phyloP scores from a whole-genome alignment of 2,888 invertebrate species.

The Anagyrus pseudococci region DNA sequence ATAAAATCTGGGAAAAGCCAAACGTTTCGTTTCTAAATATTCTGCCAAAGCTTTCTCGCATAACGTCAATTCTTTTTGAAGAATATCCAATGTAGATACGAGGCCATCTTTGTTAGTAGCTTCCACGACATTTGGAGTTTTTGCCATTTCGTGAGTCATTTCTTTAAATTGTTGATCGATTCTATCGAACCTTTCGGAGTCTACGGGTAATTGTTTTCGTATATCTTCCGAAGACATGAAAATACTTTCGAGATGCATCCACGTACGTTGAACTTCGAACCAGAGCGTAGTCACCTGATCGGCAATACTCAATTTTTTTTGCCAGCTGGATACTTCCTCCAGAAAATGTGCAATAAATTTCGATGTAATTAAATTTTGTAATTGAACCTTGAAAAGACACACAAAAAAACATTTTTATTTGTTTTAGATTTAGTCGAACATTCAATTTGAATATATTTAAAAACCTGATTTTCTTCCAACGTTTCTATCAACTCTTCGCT shows the following conservation, averaged over 20 bases:
- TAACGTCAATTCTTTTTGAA: constrained; percentile 85
- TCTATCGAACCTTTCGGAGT: constrained; percentile 89
- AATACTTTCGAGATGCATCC: constrained; percentile 97
- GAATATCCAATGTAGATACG: constrained; percentile 77
- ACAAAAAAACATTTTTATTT: background rate
- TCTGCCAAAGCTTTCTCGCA: constrained; percentile 97
- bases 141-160: constrained; percentile 78
- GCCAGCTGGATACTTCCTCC: constrained; percentile 94
- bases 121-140: constrained; percentile 86
- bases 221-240: constrained; percentile 99
- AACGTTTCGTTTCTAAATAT: constrained; percentile 93
- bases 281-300: constrained; percentile 92
- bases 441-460: constrained; percentile 9
- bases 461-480: constrained; percentile 94
- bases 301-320: constrained; percentile 87
- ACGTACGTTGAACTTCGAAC: constrained; percentile 97
- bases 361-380: constrained; percentile 95
- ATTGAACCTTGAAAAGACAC: constrained; percentile 72
- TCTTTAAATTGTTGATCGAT: constrained; percentile 90
- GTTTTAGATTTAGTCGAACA: background rate
- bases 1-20: constrained; percentile 95
- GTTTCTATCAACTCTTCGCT: constrained; percentile 97
- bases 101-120: constrained; percentile 89
- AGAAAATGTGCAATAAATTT: constrained; percentile 96
- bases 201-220: constrained; percentile 90